Evolutionary conservation across 2,888 invertebrate species (phyloP), one percentile per base, ranked within the genome.

Genomic region (Xanthia icteritia): DNA sequence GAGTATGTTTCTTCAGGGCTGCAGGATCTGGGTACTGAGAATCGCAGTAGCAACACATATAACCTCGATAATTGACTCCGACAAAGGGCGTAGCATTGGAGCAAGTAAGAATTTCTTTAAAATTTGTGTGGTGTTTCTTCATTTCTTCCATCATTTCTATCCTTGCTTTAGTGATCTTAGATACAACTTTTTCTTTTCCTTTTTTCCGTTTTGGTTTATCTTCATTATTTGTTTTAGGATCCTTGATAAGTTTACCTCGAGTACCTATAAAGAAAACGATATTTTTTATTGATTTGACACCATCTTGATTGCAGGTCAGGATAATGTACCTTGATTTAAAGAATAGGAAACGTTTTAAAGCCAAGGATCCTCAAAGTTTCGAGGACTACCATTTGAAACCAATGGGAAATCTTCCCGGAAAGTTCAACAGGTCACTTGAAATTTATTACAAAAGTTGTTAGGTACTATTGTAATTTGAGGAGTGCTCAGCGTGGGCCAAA

Each of bases 1-100:
- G 64, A 15, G 88, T 90, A 65, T 93, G 93, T 8, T 60, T 82
- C 77, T 93, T 93, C 8, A 93, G 78, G 23, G 89, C 86, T 6
- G 84, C 79, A 0, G 93, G 88, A 6, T 89, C 76, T 1, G 75
- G 77, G 65, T 73, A 92, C 23, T 88, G 87, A 0, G 86, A 72
- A 4, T 86, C 66, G 58, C 93, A 93, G 73, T 90, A 92, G 31
- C 82, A 88, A 77, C 93, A 93, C 2, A 79, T 56, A 69, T 90
- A 93, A 0, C 92, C 92, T 6, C 77, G 81, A n/a, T 89, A 90
- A 82, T 36, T 84, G 23, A 51, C 83, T 36, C 89, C 84, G 0
- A 86, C 81, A 27, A 93, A 90, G 0, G 91, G 90, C 0, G 93
- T 92, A 0, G 92, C 93, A 61, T 93, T 93, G 0, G 92, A 76